Percentiles rank a stretch among this genome's conserved stretches.
Conservation (phyloP, 1,140 invertebrate species). For the Holcopasites calliopsidis region DNA sequence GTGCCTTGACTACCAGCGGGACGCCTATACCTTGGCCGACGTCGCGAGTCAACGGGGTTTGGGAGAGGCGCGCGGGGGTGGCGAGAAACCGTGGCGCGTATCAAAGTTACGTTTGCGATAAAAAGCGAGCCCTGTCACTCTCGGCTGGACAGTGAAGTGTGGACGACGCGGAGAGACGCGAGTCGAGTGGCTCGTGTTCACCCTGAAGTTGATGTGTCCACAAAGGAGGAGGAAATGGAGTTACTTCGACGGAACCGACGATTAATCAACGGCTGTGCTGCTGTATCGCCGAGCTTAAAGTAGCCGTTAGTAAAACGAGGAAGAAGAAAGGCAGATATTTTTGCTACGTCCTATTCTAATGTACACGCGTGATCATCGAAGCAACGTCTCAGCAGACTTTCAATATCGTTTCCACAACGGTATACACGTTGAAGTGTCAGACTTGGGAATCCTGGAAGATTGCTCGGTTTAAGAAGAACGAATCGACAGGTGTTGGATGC, state of each 20-base stretch:
- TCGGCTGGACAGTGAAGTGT: slow-evolving; percentile 16
- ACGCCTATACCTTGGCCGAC: slow-evolving; percentile 62
- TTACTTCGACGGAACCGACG: slow-evolving; percentile 10
- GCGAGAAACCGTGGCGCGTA: slow-evolving; percentile 53
- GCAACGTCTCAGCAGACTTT: neutral
- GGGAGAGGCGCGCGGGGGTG: neutral
- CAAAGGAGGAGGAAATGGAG: neutral
- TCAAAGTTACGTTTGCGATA: slow-evolving; percentile 57
- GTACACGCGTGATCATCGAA: neutral
- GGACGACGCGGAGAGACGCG: slow-evolving; percentile 3
- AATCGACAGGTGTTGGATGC: neutral
- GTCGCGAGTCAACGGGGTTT: slow-evolving; percentile 45
- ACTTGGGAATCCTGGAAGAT: too few species aligned
- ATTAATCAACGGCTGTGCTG: slow-evolving; percentile 59
- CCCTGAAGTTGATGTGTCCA: neutral
- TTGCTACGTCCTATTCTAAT: slow-evolving; percentile 68
- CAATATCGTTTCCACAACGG: too few species aligned
- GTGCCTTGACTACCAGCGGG: slow-evolving; percentile 74
- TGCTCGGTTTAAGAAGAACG: too few species aligned
- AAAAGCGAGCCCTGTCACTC: slow-evolving; percentile 25
- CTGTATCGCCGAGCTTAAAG: slow-evolving; percentile 58
- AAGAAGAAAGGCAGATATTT: slow-evolving; percentile 65
- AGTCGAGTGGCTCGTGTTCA: neutral
- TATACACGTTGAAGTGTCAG: too few species aligned
- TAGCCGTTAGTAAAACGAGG: slow-evolving; percentile 31